Base-by-base conservation (phyloP, 2,113 vertebrate species). In the Rhynchomys soricoides region DNA sequence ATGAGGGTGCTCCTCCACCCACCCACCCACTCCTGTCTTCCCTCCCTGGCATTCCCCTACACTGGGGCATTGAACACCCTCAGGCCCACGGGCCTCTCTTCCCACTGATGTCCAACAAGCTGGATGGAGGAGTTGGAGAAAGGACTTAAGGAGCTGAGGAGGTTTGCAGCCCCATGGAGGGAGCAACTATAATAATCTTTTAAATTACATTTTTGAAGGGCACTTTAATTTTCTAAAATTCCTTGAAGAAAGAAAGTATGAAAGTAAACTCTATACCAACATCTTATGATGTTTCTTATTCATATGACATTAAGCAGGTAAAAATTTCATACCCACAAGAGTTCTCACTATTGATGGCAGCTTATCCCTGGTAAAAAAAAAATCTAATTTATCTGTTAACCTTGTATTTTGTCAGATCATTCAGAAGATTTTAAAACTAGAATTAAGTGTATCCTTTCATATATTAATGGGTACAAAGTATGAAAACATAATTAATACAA, bases 401-500 rank as follows among this genome's bases (percentile, higher is more conserved):
- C 10, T 87, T 90, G 34, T n/a, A 94, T 83, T 40, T 94, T 64
- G 52, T 70, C 83, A 91, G 66, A 81, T 77, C 66, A 89, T 81
- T n/a, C 86, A 81, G 52, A 93, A 29, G 40, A 16, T 82, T 55
- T 37, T 29, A 83, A 95, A 94, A 79, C 17, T 91, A 70, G 43
- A 73, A 10, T 34, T 34, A 92, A 92, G 19, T 73, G 2, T 31
- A 86, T 79, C 22, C 22, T 93, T 57, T 91, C 59, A 62, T 34
- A 89, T 37, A 68, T 95, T 40, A 96, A 97, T 92, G 43, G 10
- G 26, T 50, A 37, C 68, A 96, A 79, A 96, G 87, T 81, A 92
- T 93, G 87, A 96, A 97, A 95, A 97, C 83, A 95, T 93, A 98
- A 97, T 95, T 95, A 97, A 93, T 59, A 43, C 59, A 96, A 96